These are phyloP conservation scores for Lucifuga dentata DNA, from an alignment of 2,113 vertebrate species.

Conservation along the genomic window DNA sequence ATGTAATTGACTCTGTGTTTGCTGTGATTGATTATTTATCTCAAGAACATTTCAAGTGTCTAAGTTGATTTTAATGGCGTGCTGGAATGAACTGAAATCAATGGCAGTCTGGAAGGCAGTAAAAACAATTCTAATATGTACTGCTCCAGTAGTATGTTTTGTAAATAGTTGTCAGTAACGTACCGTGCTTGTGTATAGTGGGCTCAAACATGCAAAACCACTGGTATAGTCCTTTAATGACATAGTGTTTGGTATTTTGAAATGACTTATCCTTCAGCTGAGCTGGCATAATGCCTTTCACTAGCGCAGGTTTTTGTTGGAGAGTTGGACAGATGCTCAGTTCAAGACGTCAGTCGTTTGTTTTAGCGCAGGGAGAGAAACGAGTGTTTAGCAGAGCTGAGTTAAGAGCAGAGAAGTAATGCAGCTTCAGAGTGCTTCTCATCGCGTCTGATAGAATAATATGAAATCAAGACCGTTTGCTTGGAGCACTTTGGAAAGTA, in stretches of 20 bases:
- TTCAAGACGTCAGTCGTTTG: slow-evolving; percentile 54
- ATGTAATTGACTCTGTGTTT: too few species aligned
- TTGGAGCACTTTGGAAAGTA: slow-evolving; percentile 52
- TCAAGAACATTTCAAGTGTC: too few species aligned
- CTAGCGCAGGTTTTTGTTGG: slow-evolving; percentile 33
- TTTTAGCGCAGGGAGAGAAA: slow-evolving; percentile 39
- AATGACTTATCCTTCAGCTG: slow-evolving; percentile 39
- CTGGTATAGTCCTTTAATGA: slow-evolving; percentile 24
- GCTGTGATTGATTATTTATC: too few species aligned
- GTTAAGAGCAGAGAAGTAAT: slow-evolving; percentile 51
- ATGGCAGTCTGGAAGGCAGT: too few species aligned
- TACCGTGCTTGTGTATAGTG: too few species aligned
- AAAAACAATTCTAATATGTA: too few species aligned
- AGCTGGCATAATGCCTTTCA: slow-evolving; percentile 42
- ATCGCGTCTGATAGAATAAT: slow-evolving; percentile 66
- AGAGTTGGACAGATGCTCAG: slow-evolving; percentile 37
- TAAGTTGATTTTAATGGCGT: too few species aligned
- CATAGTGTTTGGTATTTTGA: slow-evolving; percentile 14
- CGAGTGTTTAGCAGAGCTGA: slow-evolving; percentile 21
- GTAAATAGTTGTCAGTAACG: too few species aligned
- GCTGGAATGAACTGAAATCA: too few species aligned
- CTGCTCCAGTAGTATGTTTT: too few species aligned
- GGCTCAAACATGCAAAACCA: neutral
- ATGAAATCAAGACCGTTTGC: slow-evolving; percentile 71
- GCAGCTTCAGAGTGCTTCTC: slow-evolving; percentile 53